A percentile compares a stretch with the other conserved stretches of the same genome.
phyloP scores from a whole-genome alignment of 2,888 invertebrate species.

The Zelleria hepariella region DNA sequence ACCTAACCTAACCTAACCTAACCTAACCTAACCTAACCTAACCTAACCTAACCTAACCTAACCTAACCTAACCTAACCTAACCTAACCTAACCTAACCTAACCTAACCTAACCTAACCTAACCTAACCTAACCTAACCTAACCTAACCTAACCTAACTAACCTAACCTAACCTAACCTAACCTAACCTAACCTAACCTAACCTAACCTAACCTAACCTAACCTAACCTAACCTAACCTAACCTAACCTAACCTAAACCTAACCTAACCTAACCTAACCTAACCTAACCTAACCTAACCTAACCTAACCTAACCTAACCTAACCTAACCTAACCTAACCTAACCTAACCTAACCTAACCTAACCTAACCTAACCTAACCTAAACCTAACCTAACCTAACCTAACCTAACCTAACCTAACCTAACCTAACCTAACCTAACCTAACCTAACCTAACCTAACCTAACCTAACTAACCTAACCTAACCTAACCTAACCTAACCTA shows the following conservation, averaged over 20 bases:
- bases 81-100: conserved; percentile 12
- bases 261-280: conserved; percentile 13
- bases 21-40: conserved; percentile 12
- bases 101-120: conserved; percentile 8
- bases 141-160: conserved; percentile 14
- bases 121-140: conserved; percentile 13
- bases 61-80: conserved; percentile 10
- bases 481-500: conserved; percentile 7
- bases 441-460: conserved; percentile 11
- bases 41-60: conserved; percentile 11
- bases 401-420: conserved; percentile 13
- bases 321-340: conserved; percentile 6
- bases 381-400: too few relatives aligned
- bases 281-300: conserved; percentile 12
- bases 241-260: conserved; percentile 10
- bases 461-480: too few relatives aligned
- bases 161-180: conserved; percentile 9
- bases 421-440: conserved; percentile 12
- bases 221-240: conserved; percentile 11
- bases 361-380: conserved; percentile 11
- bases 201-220: conserved; percentile 10
- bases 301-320: conserved; percentile 10
- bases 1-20: conserved; percentile 10
- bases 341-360: conserved; percentile 12
- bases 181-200: conserved; percentile 7